Evolutionary conservation across 2,888 invertebrate species (phyloP).

Genomic region (Lochmaea capreae): DNA sequence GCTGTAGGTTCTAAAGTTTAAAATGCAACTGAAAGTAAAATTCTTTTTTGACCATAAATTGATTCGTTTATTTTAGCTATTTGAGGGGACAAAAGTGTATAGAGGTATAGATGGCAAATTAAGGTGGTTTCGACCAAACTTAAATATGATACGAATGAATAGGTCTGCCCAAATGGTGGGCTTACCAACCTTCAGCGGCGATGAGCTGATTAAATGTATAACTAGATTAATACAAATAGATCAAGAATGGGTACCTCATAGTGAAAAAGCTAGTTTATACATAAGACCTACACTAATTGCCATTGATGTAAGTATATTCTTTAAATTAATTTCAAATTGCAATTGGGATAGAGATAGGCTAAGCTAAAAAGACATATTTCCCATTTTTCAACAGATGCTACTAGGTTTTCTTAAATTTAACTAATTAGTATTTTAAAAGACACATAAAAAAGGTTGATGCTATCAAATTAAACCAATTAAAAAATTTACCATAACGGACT

Average conservation of each 20-base stretch:
- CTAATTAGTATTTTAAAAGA: no score
- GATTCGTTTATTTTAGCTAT: constrained; percentile 74
- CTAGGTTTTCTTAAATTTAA: no score
- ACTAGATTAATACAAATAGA: constrained; percentile 89
- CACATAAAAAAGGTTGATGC: no score
- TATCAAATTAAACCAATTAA: no score
- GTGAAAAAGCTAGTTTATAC: constrained; percentile 90
- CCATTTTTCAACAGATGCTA: no score
- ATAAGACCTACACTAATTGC: constrained; percentile 96
- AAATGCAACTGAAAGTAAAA: background rate
- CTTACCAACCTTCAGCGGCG: constrained; percentile 88
- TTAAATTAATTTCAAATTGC: no score
- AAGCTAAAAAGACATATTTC: no score
- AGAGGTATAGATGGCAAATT: constrained; percentile 92
- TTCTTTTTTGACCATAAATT: background rate
- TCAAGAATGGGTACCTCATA: constrained; percentile 97
- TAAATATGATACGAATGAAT: constrained; percentile 96
- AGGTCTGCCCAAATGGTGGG: constrained; percentile 85
- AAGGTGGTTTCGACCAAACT: constrained; percentile 92
- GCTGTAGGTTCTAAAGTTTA: no score
- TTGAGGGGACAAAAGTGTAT: constrained; percentile 99
- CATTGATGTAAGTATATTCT: constrained; percentile 83
- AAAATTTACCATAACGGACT: no score
- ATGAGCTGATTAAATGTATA: constrained; percentile 88
- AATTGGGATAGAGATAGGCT: no score